These are phyloP conservation scores for Euura saliciscinereae DNA, from an alignment of 1,140 invertebrate species.

Conservation along the genomic window DNA sequence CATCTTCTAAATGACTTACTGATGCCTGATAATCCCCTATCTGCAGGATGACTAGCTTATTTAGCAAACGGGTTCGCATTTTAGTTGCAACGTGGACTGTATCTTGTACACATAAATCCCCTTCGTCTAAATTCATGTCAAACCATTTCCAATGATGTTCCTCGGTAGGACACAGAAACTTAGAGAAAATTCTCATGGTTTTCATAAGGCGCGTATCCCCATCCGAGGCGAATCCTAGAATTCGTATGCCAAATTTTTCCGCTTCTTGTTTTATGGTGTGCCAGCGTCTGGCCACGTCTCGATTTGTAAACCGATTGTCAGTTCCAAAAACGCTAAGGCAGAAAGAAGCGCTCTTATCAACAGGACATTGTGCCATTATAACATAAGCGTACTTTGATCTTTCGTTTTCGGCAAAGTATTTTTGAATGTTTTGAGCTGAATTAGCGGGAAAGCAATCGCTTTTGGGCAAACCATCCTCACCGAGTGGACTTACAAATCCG, in stretches of 20 bases:
- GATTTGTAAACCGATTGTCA: slow-evolving; percentile 20
- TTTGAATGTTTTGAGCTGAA: slow-evolving; percentile 23
- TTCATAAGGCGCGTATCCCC: slow-evolving; percentile 18
- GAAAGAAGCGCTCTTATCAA: slow-evolving; percentile 21
- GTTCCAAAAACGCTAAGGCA: slow-evolving; percentile 25
- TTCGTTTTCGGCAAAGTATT: slow-evolving; percentile 23
- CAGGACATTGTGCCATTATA: slow-evolving; percentile 27
- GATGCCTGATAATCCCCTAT: slow-evolving; percentile 22
- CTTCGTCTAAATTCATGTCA: not conserved
- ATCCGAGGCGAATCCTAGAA: slow-evolving; percentile 27
- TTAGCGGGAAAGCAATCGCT: slow-evolving; percentile 11
- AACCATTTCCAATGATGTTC: not conserved
- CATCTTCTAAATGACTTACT: slow-evolving; percentile 18
- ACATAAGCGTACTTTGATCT: slow-evolving; percentile 16
- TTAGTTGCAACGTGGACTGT: slow-evolving; percentile 23
- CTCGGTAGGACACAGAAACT: not conserved
- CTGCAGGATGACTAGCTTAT: slow-evolving; percentile 25
- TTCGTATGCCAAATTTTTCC: slow-evolving; percentile 22
- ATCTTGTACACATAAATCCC: slow-evolving; percentile 26
- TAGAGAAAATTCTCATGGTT: slow-evolving; percentile 11
- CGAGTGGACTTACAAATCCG: slow-evolving; percentile 8
- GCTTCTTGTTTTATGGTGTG: slow-evolving; percentile 19
- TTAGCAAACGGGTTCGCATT: slow-evolving; percentile 22
- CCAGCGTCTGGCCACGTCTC: slow-evolving; percentile 22
- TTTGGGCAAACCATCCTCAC: slow-evolving; percentile 11